Conservation (phyloP, 2,888 invertebrate genomes). For the Allygus modestus region DNA sequence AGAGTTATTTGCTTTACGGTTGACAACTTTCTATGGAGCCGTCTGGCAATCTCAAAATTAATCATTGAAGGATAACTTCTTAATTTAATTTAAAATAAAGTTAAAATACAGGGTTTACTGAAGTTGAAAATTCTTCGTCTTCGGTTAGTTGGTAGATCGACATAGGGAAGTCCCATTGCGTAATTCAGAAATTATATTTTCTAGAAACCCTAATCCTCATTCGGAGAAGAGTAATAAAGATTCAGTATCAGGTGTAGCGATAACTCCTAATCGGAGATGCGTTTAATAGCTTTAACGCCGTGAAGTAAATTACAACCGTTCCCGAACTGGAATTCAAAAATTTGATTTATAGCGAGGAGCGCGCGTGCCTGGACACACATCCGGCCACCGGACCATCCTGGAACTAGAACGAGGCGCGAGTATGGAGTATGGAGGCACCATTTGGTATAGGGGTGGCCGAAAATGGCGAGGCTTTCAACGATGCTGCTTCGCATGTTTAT, state of each 20-base stretch:
- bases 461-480: background rate
- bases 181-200: no score
- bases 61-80: no score
- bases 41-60: background rate
- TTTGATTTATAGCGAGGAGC: conserved; percentile 36
- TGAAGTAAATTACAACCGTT: conserved; percentile 29
- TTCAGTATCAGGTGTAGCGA: conserved; percentile 5
- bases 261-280: conserved; percentile 2
- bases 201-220: no score
- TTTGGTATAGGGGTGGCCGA: background rate
- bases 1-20: no score
- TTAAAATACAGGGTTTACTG: no score
- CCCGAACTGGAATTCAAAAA: conserved; percentile 41
- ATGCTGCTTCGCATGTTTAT: background rate
- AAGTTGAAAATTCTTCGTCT: no score
- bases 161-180: no score
- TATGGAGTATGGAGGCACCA: background rate
- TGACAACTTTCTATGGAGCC: background rate
- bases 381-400: conserved; percentile 13
- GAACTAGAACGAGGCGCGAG: conserved; percentile 2
- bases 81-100: no score
- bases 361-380: conserved; percentile 23
- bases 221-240: no score
- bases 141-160: no score
- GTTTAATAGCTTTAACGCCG: background rate